Evolutionary conservation across 2,797 vertebrate genomes (phyloP), one percentile per base, ranked within the genome.

Genomic region (Scarus forsteni): DNA sequence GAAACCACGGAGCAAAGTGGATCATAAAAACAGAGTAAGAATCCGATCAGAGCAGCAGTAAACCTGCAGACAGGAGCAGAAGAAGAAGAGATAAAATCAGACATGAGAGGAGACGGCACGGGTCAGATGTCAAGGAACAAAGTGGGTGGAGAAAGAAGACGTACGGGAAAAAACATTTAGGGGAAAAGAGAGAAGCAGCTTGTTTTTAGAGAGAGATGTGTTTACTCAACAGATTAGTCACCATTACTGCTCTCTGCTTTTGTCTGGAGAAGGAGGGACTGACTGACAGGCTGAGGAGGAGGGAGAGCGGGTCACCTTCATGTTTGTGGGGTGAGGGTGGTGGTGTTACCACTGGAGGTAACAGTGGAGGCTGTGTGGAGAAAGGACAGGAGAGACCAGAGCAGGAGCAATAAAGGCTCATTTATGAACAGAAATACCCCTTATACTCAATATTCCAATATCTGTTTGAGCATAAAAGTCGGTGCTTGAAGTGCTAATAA

Each of bases 171-270:
- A 71, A 49, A 62, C 81, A 73, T 85, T 84, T 64, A 79, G 75
- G 67, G 61, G 77, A 60, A 79, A 81, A 84, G 70, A 81, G 77
- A 72, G 80, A 81, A 71, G 71, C 59, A 73, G 79, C 69, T 85
- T 76, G 80, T 78, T 80, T 87, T 89, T 83, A 80, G 54, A 83
- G 81, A 75, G 73, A 74, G 78, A 85, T 83, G 84, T 89, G 89
- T 91, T 92, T 90, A 89, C 88, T 87, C 88, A 90, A 89, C 83
- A 89, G 87, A 90, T 92, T 90, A 92, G 90, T 92, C 92, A 91
- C 86, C 82, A 86, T 91, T 89, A 86, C 27, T 86, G 75, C 71
- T 39, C 80, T 65, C 72, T 88, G 81, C 83, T 87, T 89, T 92
- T 86, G 87, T 90, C 88, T 91, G 74, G 81, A 67, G 81, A 63